Conservation (phyloP, 2,888 invertebrate genomes). For the Netelia virgata region DNA sequence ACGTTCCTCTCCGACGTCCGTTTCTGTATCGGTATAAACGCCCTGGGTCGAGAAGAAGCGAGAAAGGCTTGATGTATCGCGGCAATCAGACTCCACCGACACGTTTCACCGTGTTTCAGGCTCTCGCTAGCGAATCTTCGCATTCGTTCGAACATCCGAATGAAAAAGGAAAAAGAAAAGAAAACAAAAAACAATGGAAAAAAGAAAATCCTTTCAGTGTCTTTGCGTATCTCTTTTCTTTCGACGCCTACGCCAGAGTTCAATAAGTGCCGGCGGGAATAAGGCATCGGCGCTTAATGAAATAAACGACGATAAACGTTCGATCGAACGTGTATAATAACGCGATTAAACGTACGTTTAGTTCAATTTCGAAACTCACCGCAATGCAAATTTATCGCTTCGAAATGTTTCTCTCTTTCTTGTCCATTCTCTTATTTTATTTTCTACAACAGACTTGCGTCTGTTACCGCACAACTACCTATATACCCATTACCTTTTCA, state of each 20-base stretch:
- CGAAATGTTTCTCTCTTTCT: conserved; percentile 3
- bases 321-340: conserved; percentile 18
- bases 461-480: background rate
- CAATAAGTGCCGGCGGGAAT: conserved; percentile 27
- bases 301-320: conserved; percentile 42
- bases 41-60: background rate
- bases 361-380: conserved; percentile 29
- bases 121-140: conserved; percentile 41
- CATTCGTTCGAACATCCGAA: conserved; percentile 28
- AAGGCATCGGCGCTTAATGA: conserved; percentile 24
- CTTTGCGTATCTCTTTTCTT: background rate
- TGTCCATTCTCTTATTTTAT: no score
- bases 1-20: background rate
- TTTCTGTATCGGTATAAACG: conserved; percentile 6
- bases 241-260: background rate
- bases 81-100: conserved; percentile 60
- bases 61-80: conserved; percentile 57
- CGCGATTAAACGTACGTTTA: conserved; percentile 32
- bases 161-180: background rate
- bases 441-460: background rate
- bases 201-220: conserved; percentile 38
- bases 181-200: background rate
- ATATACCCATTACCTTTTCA: conserved; percentile 5
- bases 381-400: conserved; percentile 41
- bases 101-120: conserved; percentile 52